Conservation (phyloP, 2,888 invertebrate species). For the Rhabditoides inermis region DNA sequence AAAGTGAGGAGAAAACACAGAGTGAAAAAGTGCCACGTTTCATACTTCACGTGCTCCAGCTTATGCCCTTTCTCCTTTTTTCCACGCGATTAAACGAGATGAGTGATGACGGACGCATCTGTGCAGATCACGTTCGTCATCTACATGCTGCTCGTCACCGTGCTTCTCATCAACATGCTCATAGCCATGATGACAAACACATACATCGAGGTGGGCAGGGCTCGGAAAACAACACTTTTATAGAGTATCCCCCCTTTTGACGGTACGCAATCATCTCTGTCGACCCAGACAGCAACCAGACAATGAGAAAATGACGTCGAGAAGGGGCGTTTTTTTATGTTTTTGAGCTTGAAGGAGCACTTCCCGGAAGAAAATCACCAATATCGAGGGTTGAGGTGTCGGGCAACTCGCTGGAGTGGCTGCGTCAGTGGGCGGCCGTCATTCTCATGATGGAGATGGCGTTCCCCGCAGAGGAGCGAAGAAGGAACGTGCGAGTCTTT, state of each 20-base stretch:
- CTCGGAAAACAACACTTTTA: constrained; percentile 66
- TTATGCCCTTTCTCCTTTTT: not conserved
- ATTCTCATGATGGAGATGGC: constrained; percentile 91
- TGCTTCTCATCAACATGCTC: constrained; percentile 81
- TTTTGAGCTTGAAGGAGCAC: not conserved
- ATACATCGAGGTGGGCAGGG: constrained; percentile 69
- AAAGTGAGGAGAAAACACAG: constrained; percentile 22
- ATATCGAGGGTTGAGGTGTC: constrained; percentile 63
- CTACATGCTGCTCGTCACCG: constrained; percentile 92
- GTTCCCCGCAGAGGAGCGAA: too few species aligned
- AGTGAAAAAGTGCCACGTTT: not conserved
- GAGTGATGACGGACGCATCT: too few species aligned
- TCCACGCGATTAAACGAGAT: not conserved
- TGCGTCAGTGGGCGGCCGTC: constrained; percentile 91
- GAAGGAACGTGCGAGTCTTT: too few species aligned
- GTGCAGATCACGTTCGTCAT: constrained; percentile 70
- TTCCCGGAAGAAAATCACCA: not conserved
- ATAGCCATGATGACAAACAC: constrained; percentile 99
- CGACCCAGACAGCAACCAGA: not conserved
- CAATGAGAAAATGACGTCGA: not conserved
- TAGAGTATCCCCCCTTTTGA: too few species aligned
- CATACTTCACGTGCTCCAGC: too few species aligned
- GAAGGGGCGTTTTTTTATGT: not conserved
- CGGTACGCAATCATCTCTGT: too few species aligned
- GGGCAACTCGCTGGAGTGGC: constrained; percentile 94